Conservation (phyloP, 37 sponge, comb jelly and placozoan genomes). For the Amphimedon queenslandica region DNA sequence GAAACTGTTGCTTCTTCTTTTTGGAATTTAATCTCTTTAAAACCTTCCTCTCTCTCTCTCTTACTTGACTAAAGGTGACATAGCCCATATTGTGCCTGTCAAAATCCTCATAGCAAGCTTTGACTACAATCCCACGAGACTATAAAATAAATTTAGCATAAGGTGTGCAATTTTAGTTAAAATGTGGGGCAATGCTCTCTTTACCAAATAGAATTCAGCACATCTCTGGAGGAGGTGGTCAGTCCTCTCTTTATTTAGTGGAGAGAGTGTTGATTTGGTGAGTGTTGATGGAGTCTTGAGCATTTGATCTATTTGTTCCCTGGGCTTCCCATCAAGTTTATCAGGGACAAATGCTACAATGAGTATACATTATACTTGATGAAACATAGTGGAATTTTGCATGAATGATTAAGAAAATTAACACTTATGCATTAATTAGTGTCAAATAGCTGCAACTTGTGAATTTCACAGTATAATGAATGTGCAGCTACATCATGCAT, state of each 20-base stretch:
- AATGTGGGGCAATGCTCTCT: not conserved
- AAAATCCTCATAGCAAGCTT: constrained; percentile 82
- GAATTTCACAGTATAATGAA: too few relatives aligned
- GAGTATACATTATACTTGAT: not conserved
- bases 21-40: too few relatives aligned
- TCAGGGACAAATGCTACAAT: constrained; percentile 50
- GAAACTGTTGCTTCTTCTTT: too few relatives aligned
- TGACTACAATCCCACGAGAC: constrained; percentile 75
- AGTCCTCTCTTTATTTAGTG: not conserved
- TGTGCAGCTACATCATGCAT: too few relatives aligned
- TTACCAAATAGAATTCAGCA: constrained; percentile 34
- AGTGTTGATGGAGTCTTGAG: not conserved
- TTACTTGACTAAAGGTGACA: constrained; percentile 81
- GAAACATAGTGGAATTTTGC: too few relatives aligned
- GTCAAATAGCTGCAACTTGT: too few relatives aligned
- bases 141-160: too few relatives aligned
- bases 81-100: constrained; percentile 77
- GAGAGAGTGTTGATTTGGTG: not conserved
- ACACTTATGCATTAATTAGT: too few relatives aligned
- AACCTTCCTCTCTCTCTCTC: too few relatives aligned
- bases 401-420: too few relatives aligned
- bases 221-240: constrained; percentile 21
- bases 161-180: too few relatives aligned
- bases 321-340: constrained; percentile 51
- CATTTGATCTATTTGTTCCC: constrained; percentile 25